These are phyloP conservation scores for Malurus alboscapulatus DNA, from an alignment of 2,113 vertebrate species.

Conservation along the genomic window DNA sequence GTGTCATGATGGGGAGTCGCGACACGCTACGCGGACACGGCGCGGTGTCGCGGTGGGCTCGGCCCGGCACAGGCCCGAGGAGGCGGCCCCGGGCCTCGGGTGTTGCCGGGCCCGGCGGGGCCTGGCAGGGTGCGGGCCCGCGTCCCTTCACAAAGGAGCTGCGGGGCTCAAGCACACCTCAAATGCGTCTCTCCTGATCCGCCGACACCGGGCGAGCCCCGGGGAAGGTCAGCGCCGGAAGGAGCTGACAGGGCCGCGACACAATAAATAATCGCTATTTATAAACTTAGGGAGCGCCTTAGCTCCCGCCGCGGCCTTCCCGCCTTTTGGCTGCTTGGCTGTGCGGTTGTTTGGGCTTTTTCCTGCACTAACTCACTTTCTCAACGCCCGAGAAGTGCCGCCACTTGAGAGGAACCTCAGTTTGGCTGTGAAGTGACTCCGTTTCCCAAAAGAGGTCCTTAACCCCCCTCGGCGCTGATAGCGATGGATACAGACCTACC, in stretches of 20 bases:
- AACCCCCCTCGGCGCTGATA: neutral
- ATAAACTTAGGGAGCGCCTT: neutral
- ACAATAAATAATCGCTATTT: neutral
- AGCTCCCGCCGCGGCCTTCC: neutral
- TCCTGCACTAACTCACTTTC: neutral
- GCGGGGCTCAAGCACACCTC: neutral
- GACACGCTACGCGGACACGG: neutral
- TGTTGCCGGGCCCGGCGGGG: neutral
- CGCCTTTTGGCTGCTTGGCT: neutral
- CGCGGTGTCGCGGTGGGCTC: neutral
- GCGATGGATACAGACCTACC: neutral
- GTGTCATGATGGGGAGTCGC: neutral
- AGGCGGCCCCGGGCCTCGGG: neutral
- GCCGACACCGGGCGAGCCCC: neutral
- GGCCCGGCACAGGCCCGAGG: neutral
- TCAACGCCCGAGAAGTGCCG: neutral
- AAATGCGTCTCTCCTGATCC: neutral
- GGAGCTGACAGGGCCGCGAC: neutral
- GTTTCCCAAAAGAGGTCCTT: neutral
- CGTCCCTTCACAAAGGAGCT: neutral
- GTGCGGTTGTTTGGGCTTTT: neutral
- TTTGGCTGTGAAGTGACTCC: accelerated
- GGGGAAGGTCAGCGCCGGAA: neutral
- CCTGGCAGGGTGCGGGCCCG: neutral
- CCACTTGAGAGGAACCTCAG: accelerated